phyloP scores from a whole-genome alignment of 2,888 invertebrate species.

The Chaitophorus viminalis region DNA sequence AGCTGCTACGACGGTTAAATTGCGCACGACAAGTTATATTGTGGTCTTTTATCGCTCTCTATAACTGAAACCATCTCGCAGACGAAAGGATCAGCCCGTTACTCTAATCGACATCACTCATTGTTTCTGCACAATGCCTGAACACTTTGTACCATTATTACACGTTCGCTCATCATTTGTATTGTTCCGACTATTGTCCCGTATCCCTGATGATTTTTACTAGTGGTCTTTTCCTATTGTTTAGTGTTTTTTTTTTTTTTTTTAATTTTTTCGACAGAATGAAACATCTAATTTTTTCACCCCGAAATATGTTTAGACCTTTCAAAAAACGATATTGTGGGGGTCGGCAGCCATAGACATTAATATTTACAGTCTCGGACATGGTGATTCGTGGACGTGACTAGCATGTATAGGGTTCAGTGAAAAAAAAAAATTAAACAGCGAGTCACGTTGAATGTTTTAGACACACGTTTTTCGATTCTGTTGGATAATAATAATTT shows the following conservation, averaged over 20 bases:
- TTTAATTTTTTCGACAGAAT: constrained; percentile 43
- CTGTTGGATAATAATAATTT: constrained; percentile 45
- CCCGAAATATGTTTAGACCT: constrained; percentile 26
- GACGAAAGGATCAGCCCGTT: not conserved
- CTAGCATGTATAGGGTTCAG: constrained; percentile 32
- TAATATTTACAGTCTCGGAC: constrained; percentile 58
- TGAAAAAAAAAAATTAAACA: constrained; percentile 37
- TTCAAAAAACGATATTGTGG: constrained; percentile 47
- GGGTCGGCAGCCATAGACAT: constrained; percentile 34
- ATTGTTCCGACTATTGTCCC: constrained; percentile 45
- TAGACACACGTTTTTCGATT: constrained; percentile 47
- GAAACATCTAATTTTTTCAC: constrained; percentile 51
- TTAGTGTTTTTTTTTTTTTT: constrained; percentile 6
- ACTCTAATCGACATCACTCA: constrained; percentile 51
- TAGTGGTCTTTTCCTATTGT: constrained; percentile 38
- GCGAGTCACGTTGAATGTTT: constrained; percentile 50
- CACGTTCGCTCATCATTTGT: not conserved
- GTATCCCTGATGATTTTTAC: constrained; percentile 5
- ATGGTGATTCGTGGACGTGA: constrained; percentile 55
- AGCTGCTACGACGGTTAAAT: constrained; percentile 2
- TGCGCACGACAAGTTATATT: not conserved
- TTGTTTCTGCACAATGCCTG: constrained; percentile 56
- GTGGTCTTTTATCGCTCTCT: constrained; percentile 11
- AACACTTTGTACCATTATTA: constrained; percentile 53
- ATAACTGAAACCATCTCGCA: constrained; percentile 8